Conservation (phyloP, 2,888 invertebrate species). For the Choreutis nemorana region DNA sequence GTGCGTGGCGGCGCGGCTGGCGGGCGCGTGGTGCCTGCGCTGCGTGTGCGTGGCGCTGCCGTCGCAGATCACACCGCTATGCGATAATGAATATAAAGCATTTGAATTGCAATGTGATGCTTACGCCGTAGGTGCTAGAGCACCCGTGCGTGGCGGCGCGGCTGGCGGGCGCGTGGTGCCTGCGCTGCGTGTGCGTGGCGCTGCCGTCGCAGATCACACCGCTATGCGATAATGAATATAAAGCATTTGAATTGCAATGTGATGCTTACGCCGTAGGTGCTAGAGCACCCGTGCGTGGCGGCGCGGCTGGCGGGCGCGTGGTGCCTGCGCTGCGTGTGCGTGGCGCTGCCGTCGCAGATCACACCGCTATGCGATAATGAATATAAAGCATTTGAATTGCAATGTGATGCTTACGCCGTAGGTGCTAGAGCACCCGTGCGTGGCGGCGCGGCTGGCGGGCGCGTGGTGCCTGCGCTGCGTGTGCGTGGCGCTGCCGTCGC, state of each 20-base stretch:
- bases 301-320: constrained; percentile 94
- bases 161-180: constrained; percentile 93
- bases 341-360: constrained; percentile 93
- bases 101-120: too few species aligned
- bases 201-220: constrained; percentile 95
- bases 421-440: constrained; percentile 93
- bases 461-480: constrained; percentile 95
- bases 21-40: constrained; percentile 94
- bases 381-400: too few species aligned
- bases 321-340: constrained; percentile 91
- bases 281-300: constrained; percentile 94
- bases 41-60: constrained; percentile 94
- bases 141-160: constrained; percentile 96
- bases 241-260: too few species aligned
- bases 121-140: constrained; percentile 84
- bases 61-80: constrained; percentile 88
- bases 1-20: constrained; percentile 89
- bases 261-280: too few species aligned
- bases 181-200: constrained; percentile 91
- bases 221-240: too few species aligned
- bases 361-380: constrained; percentile 95
- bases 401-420: too few species aligned
- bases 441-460: constrained; percentile 91
- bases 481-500: constrained; percentile 93
- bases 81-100: too few species aligned